Base-by-base conservation (phyloP, 2,113 vertebrate species). In the Junco hyemalis region DNA sequence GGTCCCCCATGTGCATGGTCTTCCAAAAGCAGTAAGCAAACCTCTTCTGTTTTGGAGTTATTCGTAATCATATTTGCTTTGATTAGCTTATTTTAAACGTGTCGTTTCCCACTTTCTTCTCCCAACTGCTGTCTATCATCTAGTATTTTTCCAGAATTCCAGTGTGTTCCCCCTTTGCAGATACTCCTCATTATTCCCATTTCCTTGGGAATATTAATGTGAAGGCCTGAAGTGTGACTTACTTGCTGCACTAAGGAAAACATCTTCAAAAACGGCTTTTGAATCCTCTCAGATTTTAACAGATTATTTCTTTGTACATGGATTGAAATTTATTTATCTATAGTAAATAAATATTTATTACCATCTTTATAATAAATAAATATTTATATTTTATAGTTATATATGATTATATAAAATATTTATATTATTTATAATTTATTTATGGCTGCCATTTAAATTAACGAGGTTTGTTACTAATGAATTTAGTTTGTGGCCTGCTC, bases 1-100 rank as follows among this genome's bases (percentile, higher is more conserved):
- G 69, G 20, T 98, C 98, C 17, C 99, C 99, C 4, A 97, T 99
- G 97, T 98, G 97, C 81, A 96, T 98, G 97, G 91, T 97, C 92
- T 97, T 98, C 83, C 96, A 97, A 42, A 97, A 94, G 35, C 95
- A 96, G 98, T 98, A 97, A 54, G 98, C 94, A 87, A 82, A 48
- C 28, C 65, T 90, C 26, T 92, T 73, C 22, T 14, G 0, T 65
- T 44, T 35, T 56, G 31, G 45, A 66, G 22, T 42, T 33, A 6
- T 17, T 86, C 8, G 0, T 71, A 48, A 48, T 59, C 12, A 1
- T 8, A 6, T 28, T 66, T 20, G 35, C 31, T 28, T 74, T 42
- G 50, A 31, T 54, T 35, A 11, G 6, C 14, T 56, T 21, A 12
- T 8, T 66, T 38, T 4, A 24, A 56, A n/a, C 0, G 0, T 25